Conservation (phyloP, 2,113 vertebrate species). For the Barbus barbus region DNA sequence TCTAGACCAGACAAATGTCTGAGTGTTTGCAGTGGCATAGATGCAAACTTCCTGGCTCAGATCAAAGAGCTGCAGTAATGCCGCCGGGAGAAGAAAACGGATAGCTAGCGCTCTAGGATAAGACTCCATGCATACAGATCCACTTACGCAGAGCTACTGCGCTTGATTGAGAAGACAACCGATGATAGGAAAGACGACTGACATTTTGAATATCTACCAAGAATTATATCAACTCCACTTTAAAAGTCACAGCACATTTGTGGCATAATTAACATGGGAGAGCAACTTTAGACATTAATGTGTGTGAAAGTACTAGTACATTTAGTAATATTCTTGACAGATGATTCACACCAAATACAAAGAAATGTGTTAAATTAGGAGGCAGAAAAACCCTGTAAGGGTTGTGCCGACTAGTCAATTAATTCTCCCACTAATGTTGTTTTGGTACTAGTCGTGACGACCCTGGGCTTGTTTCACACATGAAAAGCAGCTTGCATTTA, state of each 20-base stretch:
- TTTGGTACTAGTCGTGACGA: not conserved
- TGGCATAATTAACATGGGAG: not conserved
- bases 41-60: not conserved
- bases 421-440: not conserved
- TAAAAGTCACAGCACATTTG: not conserved
- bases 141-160: no score
- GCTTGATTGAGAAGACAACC: not conserved
- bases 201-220: no score
- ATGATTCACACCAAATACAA: not conserved
- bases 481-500: not conserved
- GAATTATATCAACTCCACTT: not conserved
- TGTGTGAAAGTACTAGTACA: not conserved
- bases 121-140: slow-evolving; percentile 40
- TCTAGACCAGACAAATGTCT: slow-evolving; percentile 41
- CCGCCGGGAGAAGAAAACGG: slow-evolving; percentile 26
- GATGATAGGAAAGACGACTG: no score
- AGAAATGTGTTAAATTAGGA: not conserved
- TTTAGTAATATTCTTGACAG: no score
- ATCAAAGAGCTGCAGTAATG: slow-evolving; percentile 15
- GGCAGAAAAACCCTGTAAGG: not conserved
- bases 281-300: not conserved
- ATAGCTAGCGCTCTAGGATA: slow-evolving; percentile 23
- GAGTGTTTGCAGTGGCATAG: slow-evolving; percentile 19
- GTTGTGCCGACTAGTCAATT: not conserved
- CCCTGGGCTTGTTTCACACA: not conserved